Evolutionary conservation across 2,113 vertebrate species (phyloP).

Genomic region (Tachysurus vachellii): DNA sequence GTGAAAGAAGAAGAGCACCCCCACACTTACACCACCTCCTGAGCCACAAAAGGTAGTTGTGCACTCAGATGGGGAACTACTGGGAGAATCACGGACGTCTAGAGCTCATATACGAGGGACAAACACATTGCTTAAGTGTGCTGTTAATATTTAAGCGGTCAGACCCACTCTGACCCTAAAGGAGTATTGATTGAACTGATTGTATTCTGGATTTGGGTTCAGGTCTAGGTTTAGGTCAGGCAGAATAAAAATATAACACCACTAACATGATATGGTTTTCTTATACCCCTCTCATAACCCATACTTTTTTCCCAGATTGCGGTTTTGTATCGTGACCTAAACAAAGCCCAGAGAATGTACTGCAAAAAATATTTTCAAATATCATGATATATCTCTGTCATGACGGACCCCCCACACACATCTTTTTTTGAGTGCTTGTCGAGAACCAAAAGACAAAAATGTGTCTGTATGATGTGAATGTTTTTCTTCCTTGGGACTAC

Average conservation of each 20-base stretch:
- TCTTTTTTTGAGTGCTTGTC: too few species aligned
- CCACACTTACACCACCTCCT: constrained; percentile 41
- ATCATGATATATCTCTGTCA: neutral
- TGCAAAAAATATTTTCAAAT: neutral
- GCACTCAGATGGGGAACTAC: constrained; percentile 48
- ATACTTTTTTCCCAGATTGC: neutral
- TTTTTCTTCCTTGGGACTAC: neutral
- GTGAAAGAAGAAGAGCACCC: constrained; percentile 56
- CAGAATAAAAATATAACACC: neutral
- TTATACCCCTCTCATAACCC: neutral
- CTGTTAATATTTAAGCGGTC: neutral
- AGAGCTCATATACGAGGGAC: neutral
- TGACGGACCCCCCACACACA: neutral
- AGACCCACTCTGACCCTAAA: neutral
- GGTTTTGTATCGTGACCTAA: neutral
- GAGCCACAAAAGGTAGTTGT: constrained; percentile 59
- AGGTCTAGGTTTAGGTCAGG: neutral
- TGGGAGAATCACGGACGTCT: constrained; percentile 23
- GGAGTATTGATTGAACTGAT: neutral
- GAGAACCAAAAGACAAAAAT: neutral
- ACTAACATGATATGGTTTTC: neutral
- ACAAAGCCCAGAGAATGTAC: neutral
- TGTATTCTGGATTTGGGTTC: neutral
- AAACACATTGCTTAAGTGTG: neutral
- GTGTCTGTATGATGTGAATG: neutral